phyloP scores from a whole-genome alignment of 2,797 vertebrate species.

The Falco biarmicus region DNA sequence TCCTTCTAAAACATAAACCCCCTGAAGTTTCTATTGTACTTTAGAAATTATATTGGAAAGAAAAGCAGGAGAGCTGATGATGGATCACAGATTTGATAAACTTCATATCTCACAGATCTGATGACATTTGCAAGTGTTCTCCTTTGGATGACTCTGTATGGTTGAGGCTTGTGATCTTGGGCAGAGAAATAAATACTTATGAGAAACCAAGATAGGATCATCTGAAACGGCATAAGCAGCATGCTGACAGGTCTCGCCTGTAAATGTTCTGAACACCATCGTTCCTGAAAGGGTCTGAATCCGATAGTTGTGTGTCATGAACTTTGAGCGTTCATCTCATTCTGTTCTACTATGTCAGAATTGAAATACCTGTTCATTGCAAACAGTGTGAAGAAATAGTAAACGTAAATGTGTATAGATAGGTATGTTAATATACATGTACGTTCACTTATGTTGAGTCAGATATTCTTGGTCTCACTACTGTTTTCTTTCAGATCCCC shows the following conservation, averaged over 20 bases:
- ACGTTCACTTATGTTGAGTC: accelerated
- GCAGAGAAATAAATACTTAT: neutral
- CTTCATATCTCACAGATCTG: neutral
- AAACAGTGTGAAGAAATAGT: neutral
- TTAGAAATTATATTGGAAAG: neutral
- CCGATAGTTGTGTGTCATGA: neutral
- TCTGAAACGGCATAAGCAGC: neutral
- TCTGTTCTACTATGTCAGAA: neutral
- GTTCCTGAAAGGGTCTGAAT: neutral
- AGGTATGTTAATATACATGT: neutral
- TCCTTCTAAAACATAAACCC: neutral
- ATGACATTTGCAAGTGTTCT: neutral
- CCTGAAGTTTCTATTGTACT: neutral
- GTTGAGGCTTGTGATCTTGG: neutral
- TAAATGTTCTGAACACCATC: neutral
- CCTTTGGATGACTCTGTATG: neutral
- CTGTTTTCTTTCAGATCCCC: neutral
- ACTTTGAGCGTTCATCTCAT: neutral
- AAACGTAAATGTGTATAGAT: neutral
- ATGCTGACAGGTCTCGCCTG: neutral
- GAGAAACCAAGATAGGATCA: neutral
- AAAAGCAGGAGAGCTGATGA: neutral
- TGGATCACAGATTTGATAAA: neutral
- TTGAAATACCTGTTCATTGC: neutral
- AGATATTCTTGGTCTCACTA: neutral